Conservation (phyloP, 92 coral and sea anemone genomes). For the Porites evermanni region DNA sequence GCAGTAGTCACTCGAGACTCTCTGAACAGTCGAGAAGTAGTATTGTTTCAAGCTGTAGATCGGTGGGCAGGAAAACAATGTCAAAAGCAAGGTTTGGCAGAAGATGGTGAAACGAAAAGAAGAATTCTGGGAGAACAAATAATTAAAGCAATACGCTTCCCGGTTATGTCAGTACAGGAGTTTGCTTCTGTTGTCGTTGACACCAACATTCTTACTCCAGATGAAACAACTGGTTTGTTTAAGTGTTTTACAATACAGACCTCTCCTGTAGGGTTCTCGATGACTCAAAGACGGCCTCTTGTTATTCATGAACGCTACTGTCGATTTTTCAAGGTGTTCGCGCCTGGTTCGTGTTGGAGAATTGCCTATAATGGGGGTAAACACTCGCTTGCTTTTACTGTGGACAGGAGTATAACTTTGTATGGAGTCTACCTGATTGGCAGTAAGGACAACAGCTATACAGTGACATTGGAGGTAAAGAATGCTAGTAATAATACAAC, state of each 20-base stretch:
- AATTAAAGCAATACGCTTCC: constrained; percentile 8
- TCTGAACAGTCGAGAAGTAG: constrained; percentile 40
- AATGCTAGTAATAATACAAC: neutral
- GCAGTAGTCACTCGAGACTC: constrained; percentile 34
- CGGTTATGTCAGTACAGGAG: neutral
- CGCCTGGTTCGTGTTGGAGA: neutral
- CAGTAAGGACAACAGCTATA: neutral
- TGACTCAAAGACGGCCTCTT: neutral
- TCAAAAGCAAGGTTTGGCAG: neutral
- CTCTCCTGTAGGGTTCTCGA: neutral
- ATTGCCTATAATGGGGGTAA: neutral
- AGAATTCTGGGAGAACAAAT: neutral
- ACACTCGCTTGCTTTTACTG: neutral
- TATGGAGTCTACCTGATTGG: constrained; percentile 4
- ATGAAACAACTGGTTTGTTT: neutral
- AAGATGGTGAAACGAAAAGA: neutral
- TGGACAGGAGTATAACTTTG: neutral
- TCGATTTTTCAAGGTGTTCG: neutral
- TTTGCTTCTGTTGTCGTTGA: neutral
- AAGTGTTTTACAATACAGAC: neutral
- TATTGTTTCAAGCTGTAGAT: neutral
- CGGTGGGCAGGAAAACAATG: constrained; percentile 55
- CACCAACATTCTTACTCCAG: neutral
- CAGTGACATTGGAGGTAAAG: neutral
- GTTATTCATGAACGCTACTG: neutral